These are phyloP conservation scores for Electrona antarctica DNA, from an alignment of 2,113 vertebrate species.

Conservation along the genomic window DNA sequence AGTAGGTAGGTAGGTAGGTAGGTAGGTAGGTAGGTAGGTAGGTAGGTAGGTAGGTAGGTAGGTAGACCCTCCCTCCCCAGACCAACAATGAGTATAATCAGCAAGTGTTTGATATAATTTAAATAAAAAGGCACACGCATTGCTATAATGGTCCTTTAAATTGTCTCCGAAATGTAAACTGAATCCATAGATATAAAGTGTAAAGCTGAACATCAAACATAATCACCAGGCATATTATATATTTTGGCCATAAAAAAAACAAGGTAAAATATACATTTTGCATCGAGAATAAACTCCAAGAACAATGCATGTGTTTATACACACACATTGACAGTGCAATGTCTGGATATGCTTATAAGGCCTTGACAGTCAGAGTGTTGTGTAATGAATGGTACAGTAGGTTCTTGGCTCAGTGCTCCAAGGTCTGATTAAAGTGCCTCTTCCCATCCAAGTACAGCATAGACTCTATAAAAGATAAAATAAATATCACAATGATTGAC, in stretches of 20 bases:
- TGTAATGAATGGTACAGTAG: not conserved
- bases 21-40: too few species aligned
- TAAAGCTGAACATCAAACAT: not conserved
- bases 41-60: too few species aligned
- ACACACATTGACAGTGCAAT: not conserved
- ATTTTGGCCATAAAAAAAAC: not conserved
- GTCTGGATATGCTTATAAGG: constrained; percentile 1
- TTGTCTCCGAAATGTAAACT: not conserved
- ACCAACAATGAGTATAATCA: too few species aligned
- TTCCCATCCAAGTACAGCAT: constrained; percentile 97
- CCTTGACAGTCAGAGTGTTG: constrained; percentile 5
- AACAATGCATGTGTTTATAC: not conserved
- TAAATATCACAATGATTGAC: constrained; percentile 11
- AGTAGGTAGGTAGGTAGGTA: too few species aligned
- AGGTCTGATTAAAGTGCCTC: constrained; percentile 87
- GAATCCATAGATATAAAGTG: not conserved
- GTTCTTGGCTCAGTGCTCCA: constrained; percentile 50
- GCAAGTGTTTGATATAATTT: too few species aligned
- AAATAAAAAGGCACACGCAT: too few species aligned
- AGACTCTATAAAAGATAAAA: constrained; percentile 82
- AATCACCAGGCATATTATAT: not conserved
- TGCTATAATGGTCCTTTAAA: too few species aligned
- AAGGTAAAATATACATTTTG: not conserved
- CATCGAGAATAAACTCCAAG: too few species aligned
- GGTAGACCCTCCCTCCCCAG: too few species aligned